Evolutionary conservation across 2,113 vertebrate genomes (phyloP).

Genomic region (Erythrocebus patas): DNA sequence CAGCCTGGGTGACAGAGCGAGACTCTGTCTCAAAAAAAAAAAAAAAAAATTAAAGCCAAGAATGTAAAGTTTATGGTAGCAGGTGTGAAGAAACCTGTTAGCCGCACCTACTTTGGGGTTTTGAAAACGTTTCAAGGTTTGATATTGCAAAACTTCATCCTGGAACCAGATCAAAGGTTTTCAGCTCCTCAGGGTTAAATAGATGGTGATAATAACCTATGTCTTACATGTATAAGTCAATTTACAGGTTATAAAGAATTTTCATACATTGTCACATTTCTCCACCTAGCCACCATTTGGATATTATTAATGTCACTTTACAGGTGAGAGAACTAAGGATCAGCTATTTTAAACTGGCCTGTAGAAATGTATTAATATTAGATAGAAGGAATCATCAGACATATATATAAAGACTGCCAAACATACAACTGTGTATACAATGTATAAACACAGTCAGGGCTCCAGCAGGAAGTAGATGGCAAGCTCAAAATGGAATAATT

Average conservation of each 20-base stretch:
- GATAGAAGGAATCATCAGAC: not conserved
- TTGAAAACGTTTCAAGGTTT: conserved; percentile 33
- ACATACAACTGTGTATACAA: not conserved
- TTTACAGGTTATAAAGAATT: conserved; percentile 11
- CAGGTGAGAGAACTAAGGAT: not conserved
- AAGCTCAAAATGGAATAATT: not conserved
- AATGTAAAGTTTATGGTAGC: not conserved
- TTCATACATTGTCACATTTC: conserved; percentile 28
- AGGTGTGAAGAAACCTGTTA: not conserved
- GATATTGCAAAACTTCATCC: conserved; percentile 30
- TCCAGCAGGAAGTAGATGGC: not conserved
- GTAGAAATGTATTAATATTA: not conserved
- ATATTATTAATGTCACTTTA: conserved; percentile 3
- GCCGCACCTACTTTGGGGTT: not conserved
- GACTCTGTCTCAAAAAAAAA: too few species aligned
- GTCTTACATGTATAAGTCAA: conserved; percentile 1
- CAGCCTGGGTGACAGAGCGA: too few species aligned
- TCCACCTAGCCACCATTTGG: not conserved
- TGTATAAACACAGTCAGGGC: not conserved
- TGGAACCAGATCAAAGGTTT: conserved; percentile 16
- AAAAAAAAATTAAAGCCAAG: not conserved
- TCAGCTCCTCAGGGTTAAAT: not conserved
- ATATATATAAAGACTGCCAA: not conserved
- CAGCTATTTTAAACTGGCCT: not conserved
- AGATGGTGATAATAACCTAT: conserved; percentile 35